Percentiles rank a stretch among this genome's conserved stretches.
These are phyloP conservation scores for Oxyura jamaicensis DNA, from an alignment of 2,113 vertebrate genomes.

Conservation along the genomic window DNA sequence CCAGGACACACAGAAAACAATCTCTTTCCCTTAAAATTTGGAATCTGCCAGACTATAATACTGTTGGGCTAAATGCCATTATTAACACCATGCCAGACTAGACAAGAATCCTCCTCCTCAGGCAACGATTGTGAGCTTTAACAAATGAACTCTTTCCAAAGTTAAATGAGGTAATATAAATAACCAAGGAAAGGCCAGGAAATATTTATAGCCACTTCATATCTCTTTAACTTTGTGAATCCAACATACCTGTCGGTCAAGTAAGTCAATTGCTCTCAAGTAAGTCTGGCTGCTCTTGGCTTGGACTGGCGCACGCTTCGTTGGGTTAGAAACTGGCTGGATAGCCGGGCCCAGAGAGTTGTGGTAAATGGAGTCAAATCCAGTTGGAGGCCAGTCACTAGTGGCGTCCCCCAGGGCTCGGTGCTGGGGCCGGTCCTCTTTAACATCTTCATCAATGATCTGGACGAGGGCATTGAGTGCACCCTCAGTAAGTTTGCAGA, in stretches of 20 bases:
- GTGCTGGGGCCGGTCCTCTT: too few species aligned
- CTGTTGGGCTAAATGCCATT: not conserved
- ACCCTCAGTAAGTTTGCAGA: too few species aligned
- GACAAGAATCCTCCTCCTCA: constrained; percentile 4
- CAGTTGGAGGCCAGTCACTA: too few species aligned
- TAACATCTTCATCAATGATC: too few species aligned
- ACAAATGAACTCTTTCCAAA: not conserved
- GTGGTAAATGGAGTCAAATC: too few species aligned
- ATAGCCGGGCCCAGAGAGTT: too few species aligned
- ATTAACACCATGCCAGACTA: not conserved
- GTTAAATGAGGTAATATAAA: not conserved
- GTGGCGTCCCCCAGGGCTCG: too few species aligned
- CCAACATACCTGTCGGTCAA: not conserved
- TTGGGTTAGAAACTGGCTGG: too few species aligned
- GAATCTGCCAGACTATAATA: not conserved
- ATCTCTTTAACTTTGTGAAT: not conserved
- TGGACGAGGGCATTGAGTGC: too few species aligned
- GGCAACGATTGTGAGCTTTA: not conserved
- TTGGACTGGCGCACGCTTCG: too few species aligned
- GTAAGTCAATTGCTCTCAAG: too few species aligned
- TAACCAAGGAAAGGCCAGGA: not conserved
- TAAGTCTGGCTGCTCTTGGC: too few species aligned
- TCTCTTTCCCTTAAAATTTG: not conserved
- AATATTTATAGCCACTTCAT: not conserved
- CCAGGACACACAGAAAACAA: not conserved